phyloP scores from a whole-genome alignment of 2,113 vertebrate genomes.

The Boleophthalmus pectinirostris region DNA sequence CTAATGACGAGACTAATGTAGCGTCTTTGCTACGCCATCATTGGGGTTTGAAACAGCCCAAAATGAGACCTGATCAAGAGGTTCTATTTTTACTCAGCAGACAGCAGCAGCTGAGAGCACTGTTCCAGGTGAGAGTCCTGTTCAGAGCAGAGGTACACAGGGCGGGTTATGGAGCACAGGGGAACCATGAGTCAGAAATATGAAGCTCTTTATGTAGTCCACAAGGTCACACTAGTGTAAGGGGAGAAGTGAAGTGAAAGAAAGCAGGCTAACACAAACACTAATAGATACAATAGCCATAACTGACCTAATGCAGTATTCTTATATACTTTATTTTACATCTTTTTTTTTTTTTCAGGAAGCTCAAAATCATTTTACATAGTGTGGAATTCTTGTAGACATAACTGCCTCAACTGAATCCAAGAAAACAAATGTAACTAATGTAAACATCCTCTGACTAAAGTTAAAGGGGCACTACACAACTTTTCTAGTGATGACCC shows the following conservation, averaged over 20 bases:
- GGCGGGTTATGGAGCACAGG: constrained; percentile 38
- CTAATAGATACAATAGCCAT: not conserved
- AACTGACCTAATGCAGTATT: no score
- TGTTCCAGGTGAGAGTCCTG: constrained; percentile 26
- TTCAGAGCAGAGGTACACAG: constrained; percentile 29
- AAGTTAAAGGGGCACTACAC: no score
- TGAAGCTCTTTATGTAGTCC: constrained; percentile 22
- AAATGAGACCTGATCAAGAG: constrained; percentile 14
- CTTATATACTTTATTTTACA: no score
- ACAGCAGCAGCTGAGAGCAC: not conserved
- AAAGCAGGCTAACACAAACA: not conserved
- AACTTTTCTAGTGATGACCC: no score
- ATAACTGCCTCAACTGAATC: no score
- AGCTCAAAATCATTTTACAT: no score
- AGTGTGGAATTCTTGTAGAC: no score
- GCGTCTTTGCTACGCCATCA: not conserved
- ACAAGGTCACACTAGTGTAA: constrained; percentile 25
- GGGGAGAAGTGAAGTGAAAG: not conserved
- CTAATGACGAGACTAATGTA: not conserved
- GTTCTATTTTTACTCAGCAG: constrained; percentile 44
- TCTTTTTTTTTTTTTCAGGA: no score
- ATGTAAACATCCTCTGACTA: no score
- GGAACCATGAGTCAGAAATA: constrained; percentile 38
- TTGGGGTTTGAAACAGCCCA: constrained; percentile 4
- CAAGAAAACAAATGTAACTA: no score